phyloP scores from a whole-genome alignment of 2,113 vertebrate genomes.

The Tympanuchus pallidicinctus region DNA sequence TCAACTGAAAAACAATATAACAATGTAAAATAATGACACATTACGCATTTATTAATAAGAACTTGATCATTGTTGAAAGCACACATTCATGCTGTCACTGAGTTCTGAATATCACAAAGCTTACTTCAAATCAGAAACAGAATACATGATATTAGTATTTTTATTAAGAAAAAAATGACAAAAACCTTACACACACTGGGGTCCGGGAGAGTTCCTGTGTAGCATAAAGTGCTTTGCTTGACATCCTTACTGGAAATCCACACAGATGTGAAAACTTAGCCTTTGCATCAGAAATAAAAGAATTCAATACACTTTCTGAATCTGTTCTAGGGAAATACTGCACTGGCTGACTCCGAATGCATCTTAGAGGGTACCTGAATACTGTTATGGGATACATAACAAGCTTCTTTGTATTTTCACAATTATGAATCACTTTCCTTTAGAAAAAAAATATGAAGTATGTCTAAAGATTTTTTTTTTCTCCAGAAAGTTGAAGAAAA shows the following conservation, averaged over 20 bases:
- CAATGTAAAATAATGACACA: not conserved
- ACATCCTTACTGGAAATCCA: slow-evolving; percentile 85
- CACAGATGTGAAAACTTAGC: slow-evolving; percentile 79
- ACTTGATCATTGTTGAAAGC: not conserved
- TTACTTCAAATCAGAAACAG: not conserved
- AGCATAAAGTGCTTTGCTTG: slow-evolving; percentile 78
- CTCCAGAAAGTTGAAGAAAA: not conserved
- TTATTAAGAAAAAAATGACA: not conserved
- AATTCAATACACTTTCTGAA: slow-evolving; percentile 77
- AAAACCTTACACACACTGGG: slow-evolving; percentile 66
- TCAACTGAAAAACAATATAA: not conserved
- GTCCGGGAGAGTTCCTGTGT: slow-evolving; percentile 69
- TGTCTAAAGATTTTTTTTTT: not conserved
- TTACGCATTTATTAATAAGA: not conserved
- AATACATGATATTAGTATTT: not conserved
- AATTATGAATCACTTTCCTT: not conserved
- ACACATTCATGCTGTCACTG: not conserved
- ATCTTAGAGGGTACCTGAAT: slow-evolving; percentile 86
- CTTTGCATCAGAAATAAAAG: slow-evolving; percentile 84
- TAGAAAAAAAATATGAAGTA: not conserved
- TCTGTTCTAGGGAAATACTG: slow-evolving; percentile 83
- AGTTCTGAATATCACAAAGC: not conserved
- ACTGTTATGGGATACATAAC: slow-evolving; percentile 43
- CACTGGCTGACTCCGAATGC: slow-evolving; percentile 86
- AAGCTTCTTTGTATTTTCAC: not conserved